These are phyloP conservation scores for Caenorhabditis imperialis DNA, from an alignment of 2,888 invertebrate species.

Conservation along the genomic window DNA sequence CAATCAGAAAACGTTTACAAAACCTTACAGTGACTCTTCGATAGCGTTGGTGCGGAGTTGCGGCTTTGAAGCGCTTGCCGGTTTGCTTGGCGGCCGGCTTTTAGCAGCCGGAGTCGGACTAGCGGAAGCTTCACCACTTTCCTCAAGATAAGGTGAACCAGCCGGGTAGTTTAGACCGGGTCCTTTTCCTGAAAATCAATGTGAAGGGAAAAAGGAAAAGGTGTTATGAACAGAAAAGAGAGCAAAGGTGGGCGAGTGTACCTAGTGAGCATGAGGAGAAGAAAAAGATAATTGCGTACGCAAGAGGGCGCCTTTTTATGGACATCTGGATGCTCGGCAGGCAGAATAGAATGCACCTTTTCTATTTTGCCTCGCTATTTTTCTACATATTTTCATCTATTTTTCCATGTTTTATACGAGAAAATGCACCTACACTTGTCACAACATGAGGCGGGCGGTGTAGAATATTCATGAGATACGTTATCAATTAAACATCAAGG, in stretches of 20 bases:
- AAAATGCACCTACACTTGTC: too few species aligned
- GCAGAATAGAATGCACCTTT: constrained; percentile 10
- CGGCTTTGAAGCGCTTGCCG: neutral
- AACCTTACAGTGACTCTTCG: constrained; percentile 23
- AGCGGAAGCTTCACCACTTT: neutral
- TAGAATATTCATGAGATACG: too few species aligned
- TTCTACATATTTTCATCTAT: constrained; percentile 6
- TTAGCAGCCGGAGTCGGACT: neutral
- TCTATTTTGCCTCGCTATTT: constrained; percentile 19
- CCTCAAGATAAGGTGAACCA: neutral
- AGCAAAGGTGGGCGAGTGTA: constrained; percentile 29
- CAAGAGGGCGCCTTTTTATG: constrained; percentile 39
- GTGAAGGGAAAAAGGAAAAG: neutral
- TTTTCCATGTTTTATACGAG: constrained; percentile 1
- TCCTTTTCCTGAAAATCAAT: constrained; percentile 11
- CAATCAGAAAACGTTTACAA: neutral
- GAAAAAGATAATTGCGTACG: constrained; percentile 45
- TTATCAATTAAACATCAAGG: too few species aligned
- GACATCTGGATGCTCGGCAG: constrained; percentile 7
- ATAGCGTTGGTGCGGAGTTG: constrained; percentile 26
- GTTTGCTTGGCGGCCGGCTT: constrained; percentile 1
- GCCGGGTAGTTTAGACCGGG: constrained; percentile 12
- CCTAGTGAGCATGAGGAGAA: constrained; percentile 27
- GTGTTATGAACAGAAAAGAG: constrained; percentile 8
- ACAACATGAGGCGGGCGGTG: too few species aligned